phyloP scores from a whole-genome alignment of 1,140 invertebrate genomes.

The Achroia grisella region DNA sequence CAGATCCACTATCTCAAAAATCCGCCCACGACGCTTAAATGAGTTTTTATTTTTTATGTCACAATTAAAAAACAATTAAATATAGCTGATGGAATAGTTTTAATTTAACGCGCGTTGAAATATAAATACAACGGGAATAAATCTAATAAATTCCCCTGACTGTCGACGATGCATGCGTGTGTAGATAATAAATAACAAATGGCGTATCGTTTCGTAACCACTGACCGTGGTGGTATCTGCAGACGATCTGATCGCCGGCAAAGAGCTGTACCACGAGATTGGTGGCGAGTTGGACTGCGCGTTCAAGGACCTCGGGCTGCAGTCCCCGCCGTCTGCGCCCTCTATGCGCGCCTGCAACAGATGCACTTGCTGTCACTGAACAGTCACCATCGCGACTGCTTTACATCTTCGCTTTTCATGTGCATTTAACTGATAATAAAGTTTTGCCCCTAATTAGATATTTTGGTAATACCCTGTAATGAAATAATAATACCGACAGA shows the following conservation, averaged over 20 bases:
- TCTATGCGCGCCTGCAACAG: slow-evolving; percentile 33
- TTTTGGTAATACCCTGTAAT: neutral
- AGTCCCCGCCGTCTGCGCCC: slow-evolving; percentile 15
- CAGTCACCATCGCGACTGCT: neutral
- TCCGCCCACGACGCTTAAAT: no score
- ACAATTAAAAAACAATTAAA: slow-evolving; percentile 39
- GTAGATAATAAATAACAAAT: slow-evolving; percentile 15
- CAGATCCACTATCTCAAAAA: no score
- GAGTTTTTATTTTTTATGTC: slow-evolving; percentile 28
- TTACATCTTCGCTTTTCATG: slow-evolving; percentile 20
- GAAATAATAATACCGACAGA: neutral
- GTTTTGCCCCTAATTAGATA: slow-evolving; percentile 6
- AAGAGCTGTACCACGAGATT: slow-evolving; percentile 98
- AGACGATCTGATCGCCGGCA: slow-evolving; percentile 98
- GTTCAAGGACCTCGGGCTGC: slow-evolving; percentile 87
- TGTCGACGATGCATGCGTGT: slow-evolving; percentile 33
- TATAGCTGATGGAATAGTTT: slow-evolving; percentile 66
- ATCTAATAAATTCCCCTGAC: neutral
- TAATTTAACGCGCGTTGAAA: slow-evolving; percentile 4
- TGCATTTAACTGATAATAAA: slow-evolving; percentile 42
- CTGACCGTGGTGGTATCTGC: slow-evolving; percentile 55
- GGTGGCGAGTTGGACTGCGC: slow-evolving; percentile 97
- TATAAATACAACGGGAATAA: neutral
- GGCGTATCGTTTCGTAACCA: slow-evolving; percentile 6
- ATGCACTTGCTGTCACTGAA: slow-evolving; percentile 62